Conservation (phyloP, 2,888 invertebrate species). For the Hylaea fasciaria region DNA sequence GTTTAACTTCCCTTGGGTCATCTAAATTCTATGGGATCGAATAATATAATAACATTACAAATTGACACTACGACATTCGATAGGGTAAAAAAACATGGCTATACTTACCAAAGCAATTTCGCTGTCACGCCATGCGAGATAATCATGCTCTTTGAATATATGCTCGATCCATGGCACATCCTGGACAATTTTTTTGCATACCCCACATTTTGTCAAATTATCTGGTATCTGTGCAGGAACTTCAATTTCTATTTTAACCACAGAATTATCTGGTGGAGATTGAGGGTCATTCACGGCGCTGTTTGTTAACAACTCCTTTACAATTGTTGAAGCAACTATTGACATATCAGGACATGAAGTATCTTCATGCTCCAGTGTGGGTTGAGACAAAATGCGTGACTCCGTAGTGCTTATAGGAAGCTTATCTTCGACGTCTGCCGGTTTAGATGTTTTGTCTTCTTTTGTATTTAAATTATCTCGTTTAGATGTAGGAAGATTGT, state of each 20-base stretch:
- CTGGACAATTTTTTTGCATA: slow-evolving; percentile 43
- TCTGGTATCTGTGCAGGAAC: slow-evolving; percentile 1
- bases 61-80: not conserved
- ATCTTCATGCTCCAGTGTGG: not conserved
- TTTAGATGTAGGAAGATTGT: not conserved
- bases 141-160: slow-evolving; percentile 51
- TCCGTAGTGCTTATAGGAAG: not conserved
- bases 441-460: not conserved
- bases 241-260: slow-evolving; percentile 14
- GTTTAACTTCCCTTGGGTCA: slow-evolving; percentile 39
- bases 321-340: not conserved
- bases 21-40: slow-evolving; percentile 45
- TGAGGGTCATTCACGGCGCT: slow-evolving; percentile 1
- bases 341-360: not conserved
- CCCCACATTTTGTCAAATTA: slow-evolving; percentile 45
- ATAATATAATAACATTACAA: not conserved
- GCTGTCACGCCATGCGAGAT: slow-evolving; percentile 55
- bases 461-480: slow-evolving; percentile 1
- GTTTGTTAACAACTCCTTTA: not conserved
- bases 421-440: not conserved
- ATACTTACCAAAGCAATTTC: slow-evolving; percentile 47
- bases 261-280: slow-evolving; percentile 5
- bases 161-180: slow-evolving; percentile 48
- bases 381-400: not conserved
- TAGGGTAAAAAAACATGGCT: no score